Conservation (phyloP, 2,113 vertebrate genomes). For the Chauna torquata region DNA sequence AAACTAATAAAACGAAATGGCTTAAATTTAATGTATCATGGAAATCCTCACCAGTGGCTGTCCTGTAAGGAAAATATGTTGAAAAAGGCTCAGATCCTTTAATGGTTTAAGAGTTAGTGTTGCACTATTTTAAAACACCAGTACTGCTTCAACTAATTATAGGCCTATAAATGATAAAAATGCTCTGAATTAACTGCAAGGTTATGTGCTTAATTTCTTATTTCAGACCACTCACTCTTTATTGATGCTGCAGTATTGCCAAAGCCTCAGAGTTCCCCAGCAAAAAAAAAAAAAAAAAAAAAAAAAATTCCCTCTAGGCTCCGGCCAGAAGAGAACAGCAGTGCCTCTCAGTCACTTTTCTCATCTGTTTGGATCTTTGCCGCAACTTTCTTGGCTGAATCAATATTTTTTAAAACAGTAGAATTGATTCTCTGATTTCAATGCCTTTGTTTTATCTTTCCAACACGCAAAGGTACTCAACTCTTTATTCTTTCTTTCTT, state of each 20-base stretch:
- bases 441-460: slow-evolving; percentile 54
- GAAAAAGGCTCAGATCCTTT: background rate
- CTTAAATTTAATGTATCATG: background rate
- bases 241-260: slow-evolving; percentile 6
- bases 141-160: background rate
- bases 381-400: slow-evolving; percentile 42
- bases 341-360: background rate
- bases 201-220: slow-evolving; percentile 25
- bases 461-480: background rate
- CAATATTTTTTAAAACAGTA: slow-evolving; percentile 65
- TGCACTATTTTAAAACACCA: background rate
- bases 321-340: slow-evolving; percentile 24
- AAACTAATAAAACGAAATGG: background rate
- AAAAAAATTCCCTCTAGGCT: slow-evolving; percentile 43
- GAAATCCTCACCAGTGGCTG: background rate
- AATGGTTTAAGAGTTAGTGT: background rate
- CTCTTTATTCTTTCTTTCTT: background rate
- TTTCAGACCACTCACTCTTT: slow-evolving; percentile 9
- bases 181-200: slow-evolving; percentile 25
- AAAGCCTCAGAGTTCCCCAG: slow-evolving; percentile 18
- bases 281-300: slow-evolving; percentile 43
- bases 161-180: slow-evolving; percentile 35
- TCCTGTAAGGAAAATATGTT: background rate
- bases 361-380: slow-evolving; percentile 38
- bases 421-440: slow-evolving; percentile 64